A percentile compares a stretch with the other conserved stretches of the same genome.
Conservation (phyloP, 1,140 invertebrate genomes). For the Bombus picipes region DNA sequence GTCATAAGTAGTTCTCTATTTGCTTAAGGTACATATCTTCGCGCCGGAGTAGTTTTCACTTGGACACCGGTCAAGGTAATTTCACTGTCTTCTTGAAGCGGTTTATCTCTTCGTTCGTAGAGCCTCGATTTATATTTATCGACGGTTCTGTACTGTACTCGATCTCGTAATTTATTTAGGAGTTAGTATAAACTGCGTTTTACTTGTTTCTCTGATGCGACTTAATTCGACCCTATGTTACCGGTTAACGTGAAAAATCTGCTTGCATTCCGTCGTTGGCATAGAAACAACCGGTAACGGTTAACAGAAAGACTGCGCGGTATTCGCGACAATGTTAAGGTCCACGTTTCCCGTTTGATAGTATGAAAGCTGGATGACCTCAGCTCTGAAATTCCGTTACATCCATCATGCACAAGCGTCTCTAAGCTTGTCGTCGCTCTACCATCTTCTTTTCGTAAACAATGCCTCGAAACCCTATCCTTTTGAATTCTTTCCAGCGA, state of each 20-base stretch:
- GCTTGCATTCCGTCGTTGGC: not conserved
- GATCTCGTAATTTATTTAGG: not conserved
- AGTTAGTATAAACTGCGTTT: not conserved
- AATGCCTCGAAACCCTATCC: not conserved
- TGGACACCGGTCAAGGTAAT: not conserved
- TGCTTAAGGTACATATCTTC: not conserved
- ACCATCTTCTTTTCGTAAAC: not conserved
- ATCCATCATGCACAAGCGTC: not conserved
- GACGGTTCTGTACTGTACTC: not conserved
- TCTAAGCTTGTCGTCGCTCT: not conserved
- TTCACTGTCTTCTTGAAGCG: too few relatives aligned
- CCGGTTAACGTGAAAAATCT: not conserved
- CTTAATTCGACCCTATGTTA: not conserved
- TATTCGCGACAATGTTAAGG: conserved; percentile 16
- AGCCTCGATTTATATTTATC: not conserved
- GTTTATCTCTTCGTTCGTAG: not conserved
- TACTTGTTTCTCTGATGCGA: not conserved
- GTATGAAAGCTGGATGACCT: not conserved
- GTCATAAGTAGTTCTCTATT: not conserved
- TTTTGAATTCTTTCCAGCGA: not conserved
- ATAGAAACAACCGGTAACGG: not conserved
- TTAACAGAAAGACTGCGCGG: not conserved
- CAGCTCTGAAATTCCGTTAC: conserved; percentile 8
- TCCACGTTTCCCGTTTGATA: conserved; percentile 5
- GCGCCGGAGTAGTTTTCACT: too few relatives aligned